phyloP scores from a whole-genome alignment of 2,797 vertebrate genomes.

The Myotis myotis region DNA sequence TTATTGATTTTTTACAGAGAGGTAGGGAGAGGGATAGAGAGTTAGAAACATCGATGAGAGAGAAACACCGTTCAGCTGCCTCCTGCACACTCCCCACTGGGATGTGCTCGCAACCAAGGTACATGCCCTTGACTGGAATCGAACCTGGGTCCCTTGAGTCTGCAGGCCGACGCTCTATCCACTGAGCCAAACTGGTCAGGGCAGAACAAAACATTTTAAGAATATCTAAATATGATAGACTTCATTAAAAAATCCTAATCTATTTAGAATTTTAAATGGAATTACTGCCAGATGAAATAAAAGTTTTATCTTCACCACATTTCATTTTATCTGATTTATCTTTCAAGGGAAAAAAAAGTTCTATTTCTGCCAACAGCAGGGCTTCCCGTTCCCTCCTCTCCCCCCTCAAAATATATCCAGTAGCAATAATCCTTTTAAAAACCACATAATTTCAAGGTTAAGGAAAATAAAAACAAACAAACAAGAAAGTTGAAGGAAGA shows the following conservation, averaged over 20 bases:
- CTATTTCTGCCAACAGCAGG: background rate
- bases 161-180: too few relatives aligned
- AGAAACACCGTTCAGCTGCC: too few relatives aligned
- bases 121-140: too few relatives aligned
- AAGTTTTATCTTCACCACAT: background rate
- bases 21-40: too few relatives aligned
- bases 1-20: too few relatives aligned
- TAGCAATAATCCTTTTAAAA: background rate
- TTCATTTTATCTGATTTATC: background rate
- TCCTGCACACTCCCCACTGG: too few relatives aligned
- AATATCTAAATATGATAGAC: too few relatives aligned
- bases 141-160: too few relatives aligned
- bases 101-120: too few relatives aligned
- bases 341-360: background rate
- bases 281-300: constrained; percentile 15
- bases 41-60: too few relatives aligned
- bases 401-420: background rate
- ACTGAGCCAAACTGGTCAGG: too few relatives aligned
- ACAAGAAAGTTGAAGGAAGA: background rate
- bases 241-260: background rate
- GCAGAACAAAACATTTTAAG: too few relatives aligned
- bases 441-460: background rate
- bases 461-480: background rate
- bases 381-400: background rate
- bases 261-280: constrained; percentile 16